Base-by-base conservation (phyloP, 2,888 invertebrate genomes). In the Heliconius cydno region DNA sequence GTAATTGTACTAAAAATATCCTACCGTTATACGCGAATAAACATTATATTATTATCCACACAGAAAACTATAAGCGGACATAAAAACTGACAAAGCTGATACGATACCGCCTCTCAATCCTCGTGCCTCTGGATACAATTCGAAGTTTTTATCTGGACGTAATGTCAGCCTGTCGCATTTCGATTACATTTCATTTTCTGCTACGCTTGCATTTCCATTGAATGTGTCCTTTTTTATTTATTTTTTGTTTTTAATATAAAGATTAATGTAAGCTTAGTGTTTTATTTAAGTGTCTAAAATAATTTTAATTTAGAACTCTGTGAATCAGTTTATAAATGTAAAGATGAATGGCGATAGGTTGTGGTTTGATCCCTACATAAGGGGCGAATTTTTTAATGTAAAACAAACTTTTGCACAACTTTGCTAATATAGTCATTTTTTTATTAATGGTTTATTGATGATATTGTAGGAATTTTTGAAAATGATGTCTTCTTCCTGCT, bases 61-160 rank as follows among this genome's bases (percentile, higher is more conserved):
- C 57, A 73, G 72, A 28, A 74, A 78, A 74, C 74, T 75, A 57
- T 68, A 25, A 65, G 15, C 52, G 67, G 38, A 72, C 52, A 76
- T 79, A 76, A 77, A 76, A 65, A 73, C 65, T 63, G 70, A 67
- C 76, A 77, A 78, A 76, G 72, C 46, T 52, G 68, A 67, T 67
- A 38, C 34, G 68, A 67, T 67, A 66, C 28, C 74, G 77, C 71
- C 79, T 77, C 81, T 75, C 81, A 78, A 72, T 79, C 71, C 76
- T 52, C 22, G 65, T 76, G 57, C 57, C 57, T 57, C 34, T 34
- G 68, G 79, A 81, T 81, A 80, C 78, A 79, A 81, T 68, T 80
- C 82, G 70, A 79, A 82, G 79, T 80, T 80, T 79, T 85, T 85
- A 85, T 85, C 84, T 74, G 34, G 77, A 75, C 80, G 77, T 81